Base-by-base conservation (phyloP, 2,888 invertebrate species). In the Herminia tarsipennalis region DNA sequence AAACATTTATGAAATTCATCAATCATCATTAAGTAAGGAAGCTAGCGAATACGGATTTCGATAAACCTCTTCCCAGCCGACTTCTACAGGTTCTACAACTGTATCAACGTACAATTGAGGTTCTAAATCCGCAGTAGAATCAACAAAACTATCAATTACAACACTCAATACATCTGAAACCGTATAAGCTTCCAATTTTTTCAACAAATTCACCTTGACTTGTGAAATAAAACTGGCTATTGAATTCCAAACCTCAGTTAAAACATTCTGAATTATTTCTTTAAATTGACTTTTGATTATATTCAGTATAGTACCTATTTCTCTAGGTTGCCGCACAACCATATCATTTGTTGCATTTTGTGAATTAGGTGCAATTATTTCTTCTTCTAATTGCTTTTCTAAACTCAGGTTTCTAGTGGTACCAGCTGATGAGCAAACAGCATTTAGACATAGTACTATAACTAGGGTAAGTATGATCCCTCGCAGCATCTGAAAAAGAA, bases 131-230 rank as follows among this genome's bases (percentile, higher is more conserved):
- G 56, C 38, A 0, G 80, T 56, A n/a, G 81, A 67, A 27, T 76
- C 74, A 13, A 63, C 56, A 1, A 83, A 52, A 13, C 76, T 74
- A 33, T 83, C 76, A 24, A 83, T 70, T 1, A 74, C 29, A 1
- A 63, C 50, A 17, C 73, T 66, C 1, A 84, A 63, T 2, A 83
- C 48, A 43, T 83, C 80, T 1, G 81, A 70, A 2, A 86, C 28
- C 0, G 80, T 76, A 29, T 76, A 78, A 5, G 57, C 58, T 30
- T 71, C 73, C 2, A 86, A 61, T 49, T 71, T 80, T 24, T 69
- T 76, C 2, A 84, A 47, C 1, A 86, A 14, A 13, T 69, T 72
- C n/a, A 72, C 46, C 62, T 79, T 86, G n/a, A 71, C 67, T 8
- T 73, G 62, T 1, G 66, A 49, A 1, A 78, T 54, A 8, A 73